phyloP scores from a whole-genome alignment of 1,140 invertebrate species.

The Drosophila rufa region DNA sequence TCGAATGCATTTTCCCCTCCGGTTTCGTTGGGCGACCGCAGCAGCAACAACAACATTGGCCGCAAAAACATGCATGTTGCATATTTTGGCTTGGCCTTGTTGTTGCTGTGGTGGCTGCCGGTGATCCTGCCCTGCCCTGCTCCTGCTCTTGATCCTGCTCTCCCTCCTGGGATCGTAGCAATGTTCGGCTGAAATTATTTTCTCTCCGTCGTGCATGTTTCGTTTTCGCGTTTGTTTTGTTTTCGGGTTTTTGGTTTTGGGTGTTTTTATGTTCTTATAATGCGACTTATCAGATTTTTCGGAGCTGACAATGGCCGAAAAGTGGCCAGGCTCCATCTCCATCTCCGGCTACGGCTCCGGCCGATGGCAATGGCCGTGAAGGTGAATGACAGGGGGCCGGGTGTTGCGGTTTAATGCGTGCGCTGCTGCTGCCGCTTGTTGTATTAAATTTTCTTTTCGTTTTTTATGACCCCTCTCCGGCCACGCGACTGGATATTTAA shows the following conservation, averaged over 20 bases:
- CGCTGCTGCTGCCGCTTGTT: constrained; percentile 54
- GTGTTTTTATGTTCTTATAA: constrained; percentile 84
- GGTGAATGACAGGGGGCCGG: constrained; percentile 53
- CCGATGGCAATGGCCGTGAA: constrained; percentile 70
- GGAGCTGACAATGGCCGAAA: constrained; percentile 80
- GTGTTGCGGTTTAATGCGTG: constrained; percentile 72
- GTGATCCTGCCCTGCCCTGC: constrained; percentile 17
- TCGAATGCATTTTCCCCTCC: constrained; percentile 13
- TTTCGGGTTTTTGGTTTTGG: constrained; percentile 69
- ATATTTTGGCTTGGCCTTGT: constrained; percentile 75
- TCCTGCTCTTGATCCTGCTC: constrained; percentile 1
- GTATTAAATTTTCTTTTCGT: constrained; percentile 73
- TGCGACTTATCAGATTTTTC: constrained; percentile 83
- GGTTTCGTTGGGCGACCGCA: constrained; percentile 64
- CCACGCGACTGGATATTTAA: constrained; percentile 72
- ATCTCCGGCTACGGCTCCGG: constrained; percentile 6
- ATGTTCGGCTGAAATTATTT: constrained; percentile 67
- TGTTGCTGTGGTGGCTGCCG: constrained; percentile 42
- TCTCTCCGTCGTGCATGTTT: constrained; percentile 75
- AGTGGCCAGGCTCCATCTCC: constrained; percentile 49
- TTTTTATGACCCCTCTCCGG: constrained; percentile 48
- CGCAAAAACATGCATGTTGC: constrained; percentile 71
- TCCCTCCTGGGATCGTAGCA: constrained; percentile 23
- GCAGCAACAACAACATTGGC: constrained; percentile 51
- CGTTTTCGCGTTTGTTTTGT: constrained; percentile 62